These are phyloP conservation scores for Hermaeophaga mercurialis DNA, from an alignment of 2,888 invertebrate genomes.

Conservation along the genomic window DNA sequence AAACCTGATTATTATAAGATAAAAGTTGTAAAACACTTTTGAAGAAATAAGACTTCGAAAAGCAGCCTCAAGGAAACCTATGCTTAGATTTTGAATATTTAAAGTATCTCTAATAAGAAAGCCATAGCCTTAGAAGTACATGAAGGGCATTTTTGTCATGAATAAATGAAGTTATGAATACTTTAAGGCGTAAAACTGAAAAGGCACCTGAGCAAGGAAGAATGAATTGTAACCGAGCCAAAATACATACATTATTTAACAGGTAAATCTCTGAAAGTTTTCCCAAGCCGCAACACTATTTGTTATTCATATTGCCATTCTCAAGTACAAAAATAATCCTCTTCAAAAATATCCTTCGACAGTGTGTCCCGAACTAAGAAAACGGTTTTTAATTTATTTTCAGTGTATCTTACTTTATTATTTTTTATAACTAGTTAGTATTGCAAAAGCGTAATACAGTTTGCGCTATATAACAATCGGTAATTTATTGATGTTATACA, in stretches of 20 bases:
- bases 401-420: no score
- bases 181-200: slow-evolving; percentile 18
- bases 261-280: slow-evolving; percentile 29
- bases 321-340: slow-evolving; percentile 19
- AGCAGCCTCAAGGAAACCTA: background rate
- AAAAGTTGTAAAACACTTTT: no score
- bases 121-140: background rate
- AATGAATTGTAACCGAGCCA: slow-evolving; percentile 21
- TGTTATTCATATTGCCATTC: slow-evolving; percentile 26
- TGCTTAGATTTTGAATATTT: slow-evolving; percentile 2
- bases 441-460: no score
- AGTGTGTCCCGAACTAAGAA: background rate
- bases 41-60: no score
- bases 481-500: no score
- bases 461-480: no score
- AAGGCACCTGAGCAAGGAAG: slow-evolving; percentile 18
- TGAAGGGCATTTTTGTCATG: slow-evolving; percentile 17
- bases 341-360: slow-evolving; percentile 2
- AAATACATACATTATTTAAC: slow-evolving; percentile 29
- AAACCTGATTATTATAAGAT: no score
- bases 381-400: no score
- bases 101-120: background rate
- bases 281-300: slow-evolving; percentile 21
- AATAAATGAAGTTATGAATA: slow-evolving; percentile 22
- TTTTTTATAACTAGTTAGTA: no score